Conservation (phyloP, 2,888 invertebrate species). For the Azorinus chamasolen region DNA sequence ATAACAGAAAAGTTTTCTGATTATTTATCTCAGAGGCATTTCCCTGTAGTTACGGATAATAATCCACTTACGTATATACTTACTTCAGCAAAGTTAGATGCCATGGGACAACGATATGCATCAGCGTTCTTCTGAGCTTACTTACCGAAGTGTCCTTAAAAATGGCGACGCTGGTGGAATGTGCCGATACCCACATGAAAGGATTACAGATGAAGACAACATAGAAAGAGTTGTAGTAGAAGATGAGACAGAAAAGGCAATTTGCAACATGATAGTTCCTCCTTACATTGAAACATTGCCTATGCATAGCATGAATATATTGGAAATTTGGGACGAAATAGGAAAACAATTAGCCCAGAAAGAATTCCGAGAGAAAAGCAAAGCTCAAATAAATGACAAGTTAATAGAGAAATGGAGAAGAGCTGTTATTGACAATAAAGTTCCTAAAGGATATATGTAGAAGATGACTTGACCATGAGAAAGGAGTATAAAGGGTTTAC, state of each 20-base stretch:
- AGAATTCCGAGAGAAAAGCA: constrained; percentile 28
- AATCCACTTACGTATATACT: background rate
- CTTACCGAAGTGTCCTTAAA: background rate
- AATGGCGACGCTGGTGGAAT: constrained; percentile 12
- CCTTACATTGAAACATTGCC: constrained; percentile 20
- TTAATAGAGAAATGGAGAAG: constrained; percentile 23
- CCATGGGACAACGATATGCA: background rate
- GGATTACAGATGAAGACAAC: background rate
- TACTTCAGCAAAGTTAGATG: background rate
- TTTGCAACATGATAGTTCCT: constrained; percentile 2
- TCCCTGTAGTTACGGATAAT: background rate
- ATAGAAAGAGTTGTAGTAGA: background rate
- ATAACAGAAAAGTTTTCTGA: constrained; percentile 1
- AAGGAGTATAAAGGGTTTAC: constrained; percentile 11
- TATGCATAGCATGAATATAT: constrained; percentile 4
- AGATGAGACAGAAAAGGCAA: constrained; percentile 13
- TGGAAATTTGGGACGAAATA: constrained; percentile 12
- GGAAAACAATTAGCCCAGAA: constrained; percentile 4
- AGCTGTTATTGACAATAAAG: constrained; percentile 10
- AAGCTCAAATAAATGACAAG: constrained; percentile 14
- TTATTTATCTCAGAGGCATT: background rate
- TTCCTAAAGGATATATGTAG: constrained; percentile 1
- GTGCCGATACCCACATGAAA: constrained; percentile 4
- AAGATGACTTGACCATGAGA: constrained; percentile 8
- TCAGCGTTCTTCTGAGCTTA: background rate